These are phyloP conservation scores for Eupithecia subfuscata DNA, from an alignment of 2,888 invertebrate species.

Conservation along the genomic window DNA sequence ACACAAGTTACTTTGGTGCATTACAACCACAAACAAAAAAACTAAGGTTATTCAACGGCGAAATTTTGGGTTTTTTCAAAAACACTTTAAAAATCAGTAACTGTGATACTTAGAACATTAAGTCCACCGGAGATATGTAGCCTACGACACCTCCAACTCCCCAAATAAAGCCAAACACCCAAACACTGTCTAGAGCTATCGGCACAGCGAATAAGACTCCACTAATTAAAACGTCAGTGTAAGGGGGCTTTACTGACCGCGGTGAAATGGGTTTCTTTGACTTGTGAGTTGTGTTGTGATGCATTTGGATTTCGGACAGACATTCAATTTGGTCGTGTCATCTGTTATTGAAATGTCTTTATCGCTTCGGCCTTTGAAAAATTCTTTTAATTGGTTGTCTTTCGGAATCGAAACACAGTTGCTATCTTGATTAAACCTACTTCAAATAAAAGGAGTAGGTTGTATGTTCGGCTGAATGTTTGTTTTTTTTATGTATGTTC, in stretches of 20 bases:
- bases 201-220: background rate
- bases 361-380: background rate
- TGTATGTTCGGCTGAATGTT: too few relatives aligned
- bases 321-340: background rate
- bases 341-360: background rate
- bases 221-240: constrained; percentile 4
- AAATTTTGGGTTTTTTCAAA: too few relatives aligned
- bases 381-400: background rate
- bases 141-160: too few relatives aligned
- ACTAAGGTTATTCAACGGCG: too few relatives aligned
- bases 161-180: too few relatives aligned
- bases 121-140: too few relatives aligned
- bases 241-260: background rate
- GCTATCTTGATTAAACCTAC: background rate
- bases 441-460: too few relatives aligned
- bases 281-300: background rate
- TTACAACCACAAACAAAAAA: too few relatives aligned
- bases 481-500: too few relatives aligned
- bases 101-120: too few relatives aligned
- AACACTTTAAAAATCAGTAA: too few relatives aligned
- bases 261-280: background rate
- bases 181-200: background rate
- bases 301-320: background rate
- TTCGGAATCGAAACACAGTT: background rate
- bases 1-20: too few relatives aligned